A percentile compares a stretch with the other conserved stretches of the same genome.
phyloP scores from a whole-genome alignment of 2,113 vertebrate genomes.

The Falcunculus frontatus region DNA sequence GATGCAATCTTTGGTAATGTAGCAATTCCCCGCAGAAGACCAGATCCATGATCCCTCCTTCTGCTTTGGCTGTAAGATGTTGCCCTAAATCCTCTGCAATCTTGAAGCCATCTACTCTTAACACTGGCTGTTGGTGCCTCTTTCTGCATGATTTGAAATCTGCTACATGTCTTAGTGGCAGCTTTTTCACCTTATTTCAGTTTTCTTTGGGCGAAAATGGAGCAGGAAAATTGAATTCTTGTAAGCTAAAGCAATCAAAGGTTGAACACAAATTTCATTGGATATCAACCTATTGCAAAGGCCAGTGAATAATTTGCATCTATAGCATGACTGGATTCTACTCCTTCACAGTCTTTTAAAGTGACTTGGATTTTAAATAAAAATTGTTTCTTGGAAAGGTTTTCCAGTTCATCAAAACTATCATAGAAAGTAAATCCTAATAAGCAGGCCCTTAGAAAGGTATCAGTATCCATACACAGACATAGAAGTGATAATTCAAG shows the following conservation, averaged over 20 bases:
- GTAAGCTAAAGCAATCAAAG: background rate
- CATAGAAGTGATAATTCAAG: background rate
- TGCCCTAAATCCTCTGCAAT: background rate
- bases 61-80: background rate
- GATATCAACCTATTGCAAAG: background rate
- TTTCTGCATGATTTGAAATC: background rate
- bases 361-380: background rate
- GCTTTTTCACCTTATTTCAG: background rate
- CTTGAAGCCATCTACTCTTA: background rate
- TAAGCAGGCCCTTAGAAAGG: background rate
- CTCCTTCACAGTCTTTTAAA: background rate
- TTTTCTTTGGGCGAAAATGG: background rate
- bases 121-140: background rate
- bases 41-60: background rate
- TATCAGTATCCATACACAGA: background rate
- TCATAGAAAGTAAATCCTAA: background rate
- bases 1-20: background rate
- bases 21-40: background rate
- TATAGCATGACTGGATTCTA: background rate
- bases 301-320: background rate
- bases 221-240: background rate
- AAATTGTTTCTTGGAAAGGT: background rate
- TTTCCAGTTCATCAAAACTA: background rate
- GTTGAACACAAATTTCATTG: background rate
- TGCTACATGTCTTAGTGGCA: background rate